Percentiles rank a stretch among this genome's conserved stretches.
Conservation (phyloP, 2,113 vertebrate species). For the Neogale vison region DNA sequence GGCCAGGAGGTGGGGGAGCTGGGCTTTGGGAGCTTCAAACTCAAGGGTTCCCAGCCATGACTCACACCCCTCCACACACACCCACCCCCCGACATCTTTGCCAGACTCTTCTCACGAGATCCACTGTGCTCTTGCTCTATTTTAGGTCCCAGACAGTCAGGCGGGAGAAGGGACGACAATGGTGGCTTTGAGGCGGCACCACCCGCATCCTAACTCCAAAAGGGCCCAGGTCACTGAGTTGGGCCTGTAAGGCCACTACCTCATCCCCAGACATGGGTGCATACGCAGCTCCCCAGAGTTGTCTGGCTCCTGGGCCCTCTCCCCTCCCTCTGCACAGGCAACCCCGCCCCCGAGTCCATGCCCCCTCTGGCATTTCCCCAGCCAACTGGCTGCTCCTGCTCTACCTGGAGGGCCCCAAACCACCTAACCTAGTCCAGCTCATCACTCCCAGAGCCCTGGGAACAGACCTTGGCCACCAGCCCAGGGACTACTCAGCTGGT, state of each 20-base stretch:
- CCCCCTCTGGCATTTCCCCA: neutral
- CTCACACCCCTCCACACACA: conserved; percentile 50
- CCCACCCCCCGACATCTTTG: neutral
- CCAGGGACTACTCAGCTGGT: accelerated
- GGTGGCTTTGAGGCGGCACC: conserved; percentile 36
- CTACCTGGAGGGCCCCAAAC: neutral
- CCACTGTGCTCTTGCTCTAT: conserved; percentile 42
- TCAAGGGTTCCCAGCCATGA: conserved; percentile 48
- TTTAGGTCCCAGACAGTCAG: conserved; percentile 63
- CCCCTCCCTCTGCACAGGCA: neutral
- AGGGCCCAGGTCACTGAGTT: conserved; percentile 18
- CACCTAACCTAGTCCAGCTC: neutral
- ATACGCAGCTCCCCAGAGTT: neutral
- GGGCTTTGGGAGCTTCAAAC: conserved; percentile 27
- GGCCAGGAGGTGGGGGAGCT: neutral
- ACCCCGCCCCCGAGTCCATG: neutral
- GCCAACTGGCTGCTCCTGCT: neutral
- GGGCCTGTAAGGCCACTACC: neutral
- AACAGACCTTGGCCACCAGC: neutral
- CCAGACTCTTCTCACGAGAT: conserved; percentile 67
- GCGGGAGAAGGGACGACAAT: conserved; percentile 8
- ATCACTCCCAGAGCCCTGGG: neutral
- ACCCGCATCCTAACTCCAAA: conserved; percentile 26
- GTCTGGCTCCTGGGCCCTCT: neutral
- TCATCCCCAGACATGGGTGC: neutral